A percentile compares a stretch with the other conserved stretches of the same genome.
Evolutionary conservation across 2,888 invertebrate genomes (phyloP).

Genomic region (Periphyllus acericola): DNA sequence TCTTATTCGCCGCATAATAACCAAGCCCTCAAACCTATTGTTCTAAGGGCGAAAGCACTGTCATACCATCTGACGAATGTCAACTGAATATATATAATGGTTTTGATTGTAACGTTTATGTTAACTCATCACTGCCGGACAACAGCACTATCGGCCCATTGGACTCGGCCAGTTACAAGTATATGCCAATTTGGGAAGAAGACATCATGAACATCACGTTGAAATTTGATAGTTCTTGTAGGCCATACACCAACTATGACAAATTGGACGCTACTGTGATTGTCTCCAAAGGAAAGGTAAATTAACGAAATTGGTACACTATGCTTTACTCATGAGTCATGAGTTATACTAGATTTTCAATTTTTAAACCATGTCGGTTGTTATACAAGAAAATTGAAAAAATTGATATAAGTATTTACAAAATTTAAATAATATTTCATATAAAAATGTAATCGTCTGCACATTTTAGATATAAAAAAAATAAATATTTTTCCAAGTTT

Average conservation of each 20-base stretch:
- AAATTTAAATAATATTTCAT: too few species aligned
- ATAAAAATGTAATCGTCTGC: too few species aligned
- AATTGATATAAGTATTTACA: too few species aligned
- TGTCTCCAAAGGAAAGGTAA: slow-evolving; percentile 23
- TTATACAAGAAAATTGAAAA: too few species aligned
- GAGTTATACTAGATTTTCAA: too few species aligned
- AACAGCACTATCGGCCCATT: neutral
- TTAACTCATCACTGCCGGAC: neutral
- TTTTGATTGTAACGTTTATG: slow-evolving; percentile 21
- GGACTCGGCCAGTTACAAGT: neutral
- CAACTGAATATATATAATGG: slow-evolving; percentile 25
- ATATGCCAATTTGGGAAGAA: neutral
- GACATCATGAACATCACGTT: neutral
- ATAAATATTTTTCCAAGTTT: too few species aligned
- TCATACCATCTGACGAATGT: slow-evolving; percentile 12
- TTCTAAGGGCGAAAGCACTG: slow-evolving; percentile 29
- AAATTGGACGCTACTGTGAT: neutral
- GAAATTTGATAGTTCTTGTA: slow-evolving; percentile 11
- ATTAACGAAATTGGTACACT: too few species aligned
- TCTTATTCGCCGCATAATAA: neutral
- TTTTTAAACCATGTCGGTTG: too few species aligned
- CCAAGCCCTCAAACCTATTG: neutral
- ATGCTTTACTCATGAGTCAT: too few species aligned
- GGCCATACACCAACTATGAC: neutral
- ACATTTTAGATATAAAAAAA: too few species aligned